phyloP scores from a whole-genome alignment of 2,888 invertebrate species.

The Deroplatys truncata region DNA sequence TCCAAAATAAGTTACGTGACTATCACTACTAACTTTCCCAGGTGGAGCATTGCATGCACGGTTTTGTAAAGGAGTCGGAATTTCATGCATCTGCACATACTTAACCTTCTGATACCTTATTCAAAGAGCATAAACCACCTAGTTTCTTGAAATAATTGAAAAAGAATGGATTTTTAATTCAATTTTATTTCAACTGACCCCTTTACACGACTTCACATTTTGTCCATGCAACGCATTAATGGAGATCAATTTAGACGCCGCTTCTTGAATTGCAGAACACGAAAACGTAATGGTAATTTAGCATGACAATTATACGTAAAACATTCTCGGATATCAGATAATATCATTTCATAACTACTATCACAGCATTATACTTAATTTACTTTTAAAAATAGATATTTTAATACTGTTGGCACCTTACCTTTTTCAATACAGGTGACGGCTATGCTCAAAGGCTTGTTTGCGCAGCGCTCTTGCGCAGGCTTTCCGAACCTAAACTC shows the following conservation, averaged over 20 bases:
- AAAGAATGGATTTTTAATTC: not conserved
- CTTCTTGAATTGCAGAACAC: slow-evolving; percentile 5
- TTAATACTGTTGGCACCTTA: slow-evolving; percentile 43
- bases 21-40: not conserved
- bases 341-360: not conserved
- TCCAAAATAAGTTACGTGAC: no score
- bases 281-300: slow-evolving; percentile 19
- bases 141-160: not conserved
- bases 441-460: slow-evolving; percentile 36
- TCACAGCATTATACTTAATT: not conserved
- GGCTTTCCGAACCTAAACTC: not conserved
- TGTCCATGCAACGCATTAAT: slow-evolving; percentile 16
- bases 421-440: slow-evolving; percentile 54
- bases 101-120: not conserved
- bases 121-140: not conserved
- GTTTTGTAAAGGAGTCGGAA: not conserved
- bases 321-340: not conserved
- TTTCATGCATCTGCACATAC: not conserved
- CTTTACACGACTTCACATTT: slow-evolving; percentile 21
- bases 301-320: slow-evolving; percentile 24
- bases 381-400: slow-evolving; percentile 12
- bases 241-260: slow-evolving; percentile 27
- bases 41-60: not conserved
- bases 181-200: slow-evolving; percentile 20
- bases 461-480: slow-evolving; percentile 24